A percentile compares a stretch with the other conserved stretches of the same genome.
Conservation (phyloP, 2,888 invertebrate species). For the Drosophila affinis region DNA sequence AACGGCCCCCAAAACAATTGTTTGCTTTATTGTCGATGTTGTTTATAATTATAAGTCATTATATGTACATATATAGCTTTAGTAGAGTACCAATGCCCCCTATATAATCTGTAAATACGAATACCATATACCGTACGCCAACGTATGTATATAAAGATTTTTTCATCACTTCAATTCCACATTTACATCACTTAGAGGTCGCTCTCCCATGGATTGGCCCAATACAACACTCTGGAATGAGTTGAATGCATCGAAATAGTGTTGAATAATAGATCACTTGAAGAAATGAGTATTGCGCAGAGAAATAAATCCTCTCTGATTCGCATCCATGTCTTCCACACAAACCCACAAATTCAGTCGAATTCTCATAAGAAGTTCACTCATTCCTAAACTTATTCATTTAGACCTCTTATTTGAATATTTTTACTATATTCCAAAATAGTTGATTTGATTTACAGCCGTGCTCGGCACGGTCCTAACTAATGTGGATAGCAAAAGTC, state of each 20-base stretch:
- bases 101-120: not conserved
- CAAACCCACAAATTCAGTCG: too few species aligned
- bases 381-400: too few species aligned
- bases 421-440: not conserved
- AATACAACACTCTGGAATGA: not conserved
- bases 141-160: not conserved
- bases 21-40: not conserved
- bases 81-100: not conserved
- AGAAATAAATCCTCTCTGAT: too few species aligned
- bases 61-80: not conserved
- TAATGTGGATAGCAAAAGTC: too few species aligned
- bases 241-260: not conserved
- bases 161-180: not conserved
- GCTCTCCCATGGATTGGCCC: too few species aligned
- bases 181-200: too few species aligned
- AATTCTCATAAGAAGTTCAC: too few species aligned
- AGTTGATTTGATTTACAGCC: not conserved
- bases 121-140: not conserved
- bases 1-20: conserved; percentile 1
- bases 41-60: not conserved
- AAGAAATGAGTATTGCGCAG: not conserved
- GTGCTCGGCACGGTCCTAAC: too few species aligned
- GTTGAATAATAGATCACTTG: too few species aligned
- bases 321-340: too few species aligned
- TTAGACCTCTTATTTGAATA: too few species aligned